Conservation (phyloP, 2,113 vertebrate species). For the Antechinus flavipes region DNA sequence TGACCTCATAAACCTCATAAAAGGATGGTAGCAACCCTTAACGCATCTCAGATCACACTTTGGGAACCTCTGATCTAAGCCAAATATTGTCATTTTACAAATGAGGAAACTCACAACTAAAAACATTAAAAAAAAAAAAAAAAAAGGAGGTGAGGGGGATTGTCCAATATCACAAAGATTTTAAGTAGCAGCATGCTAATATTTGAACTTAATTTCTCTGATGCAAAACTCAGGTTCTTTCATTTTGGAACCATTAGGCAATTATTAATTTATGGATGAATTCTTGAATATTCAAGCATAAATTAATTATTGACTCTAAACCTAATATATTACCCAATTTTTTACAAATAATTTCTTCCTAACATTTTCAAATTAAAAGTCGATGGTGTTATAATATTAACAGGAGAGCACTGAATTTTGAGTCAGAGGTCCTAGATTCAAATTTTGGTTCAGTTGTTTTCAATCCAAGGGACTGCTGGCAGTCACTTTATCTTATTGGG, state of each 20-base stretch:
- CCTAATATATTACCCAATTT: neutral
- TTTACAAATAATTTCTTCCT: neutral
- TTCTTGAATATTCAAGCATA: neutral
- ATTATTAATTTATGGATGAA: neutral
- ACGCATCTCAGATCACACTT: neutral
- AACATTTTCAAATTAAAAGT: neutral
- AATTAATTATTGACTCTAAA: neutral
- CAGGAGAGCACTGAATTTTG: neutral
- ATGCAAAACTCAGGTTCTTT: neutral
- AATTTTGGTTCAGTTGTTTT: neutral
- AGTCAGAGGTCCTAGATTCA: neutral
- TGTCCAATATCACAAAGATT: neutral
- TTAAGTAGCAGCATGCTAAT: neutral
- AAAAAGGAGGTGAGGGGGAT: too few species aligned
- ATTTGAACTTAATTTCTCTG: neutral
- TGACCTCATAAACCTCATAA: neutral
- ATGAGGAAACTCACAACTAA: neutral
- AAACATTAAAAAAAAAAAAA: neutral
- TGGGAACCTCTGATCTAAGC: neutral
- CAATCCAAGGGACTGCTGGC: too few species aligned
- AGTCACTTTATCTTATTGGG: neutral
- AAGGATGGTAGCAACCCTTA: neutral
- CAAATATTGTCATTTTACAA: neutral
- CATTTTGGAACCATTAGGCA: neutral
- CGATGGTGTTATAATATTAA: neutral